Evolutionary conservation across 2,113 vertebrate species (phyloP).

Genomic region (Hippocampus guttulatus): DNA sequence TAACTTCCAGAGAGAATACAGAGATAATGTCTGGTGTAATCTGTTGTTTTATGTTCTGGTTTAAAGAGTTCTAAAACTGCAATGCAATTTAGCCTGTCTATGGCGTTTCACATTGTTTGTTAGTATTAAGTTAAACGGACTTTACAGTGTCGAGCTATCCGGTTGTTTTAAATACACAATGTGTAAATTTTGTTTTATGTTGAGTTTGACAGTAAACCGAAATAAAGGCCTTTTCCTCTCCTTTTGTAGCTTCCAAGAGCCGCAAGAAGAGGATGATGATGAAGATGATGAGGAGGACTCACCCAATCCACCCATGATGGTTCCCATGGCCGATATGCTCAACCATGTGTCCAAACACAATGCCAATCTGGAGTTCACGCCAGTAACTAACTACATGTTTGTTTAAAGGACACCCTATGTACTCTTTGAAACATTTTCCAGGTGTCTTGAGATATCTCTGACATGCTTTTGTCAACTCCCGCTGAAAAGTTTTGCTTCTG

Average conservation of each 20-base stretch:
- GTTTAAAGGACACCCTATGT: too few species aligned
- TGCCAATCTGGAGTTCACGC: slow-evolving; percentile 84
- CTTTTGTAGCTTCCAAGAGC: slow-evolving; percentile 86
- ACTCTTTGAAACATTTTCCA: not conserved
- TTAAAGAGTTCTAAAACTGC: too few species aligned
- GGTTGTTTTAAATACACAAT: too few species aligned
- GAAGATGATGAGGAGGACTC: slow-evolving; percentile 72
- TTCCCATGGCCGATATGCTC: slow-evolving; percentile 91
- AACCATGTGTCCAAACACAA: slow-evolving; percentile 90
- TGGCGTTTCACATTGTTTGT: too few species aligned
- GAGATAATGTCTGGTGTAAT: slow-evolving; percentile 65
- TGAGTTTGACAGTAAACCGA: not conserved
- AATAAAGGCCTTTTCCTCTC: not conserved
- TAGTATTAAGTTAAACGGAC: too few species aligned
- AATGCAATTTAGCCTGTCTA: too few species aligned
- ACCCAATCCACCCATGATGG: slow-evolving; percentile 87
- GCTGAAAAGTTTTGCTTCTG: not conserved
- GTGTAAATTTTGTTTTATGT: too few species aligned
- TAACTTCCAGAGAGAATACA: slow-evolving; percentile 83
- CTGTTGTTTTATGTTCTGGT: too few species aligned
- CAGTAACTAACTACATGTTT: slow-evolving; percentile 77
- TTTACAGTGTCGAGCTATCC: too few species aligned
- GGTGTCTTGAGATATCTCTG: not conserved
- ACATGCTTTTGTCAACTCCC: not conserved
- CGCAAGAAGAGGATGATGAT: slow-evolving; percentile 72